phyloP scores from a whole-genome alignment of 2,888 invertebrate species.

The Calephelis perditalis region DNA sequence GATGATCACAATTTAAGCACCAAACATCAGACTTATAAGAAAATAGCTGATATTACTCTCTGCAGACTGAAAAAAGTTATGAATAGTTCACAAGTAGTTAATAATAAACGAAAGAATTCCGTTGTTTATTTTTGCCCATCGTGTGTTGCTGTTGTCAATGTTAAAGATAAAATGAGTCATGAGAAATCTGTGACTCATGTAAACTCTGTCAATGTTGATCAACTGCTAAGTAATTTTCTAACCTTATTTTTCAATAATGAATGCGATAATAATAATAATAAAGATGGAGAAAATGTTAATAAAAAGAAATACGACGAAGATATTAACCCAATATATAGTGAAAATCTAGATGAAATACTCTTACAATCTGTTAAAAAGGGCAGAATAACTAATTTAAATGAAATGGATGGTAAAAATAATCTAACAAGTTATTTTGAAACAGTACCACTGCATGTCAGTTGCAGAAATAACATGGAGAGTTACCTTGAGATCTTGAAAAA shows the following conservation, averaged over 20 bases:
- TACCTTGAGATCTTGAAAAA: background rate
- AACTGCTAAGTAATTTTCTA: constrained; percentile 30
- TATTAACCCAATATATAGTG: background rate
- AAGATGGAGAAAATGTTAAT: background rate
- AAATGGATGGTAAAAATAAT: background rate
- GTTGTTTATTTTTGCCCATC: constrained; percentile 35
- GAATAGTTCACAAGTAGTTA: background rate
- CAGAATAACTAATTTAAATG: background rate
- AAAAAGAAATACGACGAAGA: background rate
- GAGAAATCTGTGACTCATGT: constrained; percentile 30
- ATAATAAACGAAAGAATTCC: background rate
- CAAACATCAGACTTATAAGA: constrained; percentile 33
- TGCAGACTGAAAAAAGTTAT: constrained; percentile 32
- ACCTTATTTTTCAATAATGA: constrained; percentile 20
- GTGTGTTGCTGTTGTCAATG: constrained; percentile 28
- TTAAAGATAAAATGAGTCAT: constrained; percentile 28
- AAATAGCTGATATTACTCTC: constrained; percentile 34
- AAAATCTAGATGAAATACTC: background rate
- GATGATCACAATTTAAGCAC: constrained; percentile 34
- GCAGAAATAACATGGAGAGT: background rate
- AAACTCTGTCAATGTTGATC: constrained; percentile 30
- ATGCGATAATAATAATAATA: no score
- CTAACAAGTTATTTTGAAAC: background rate
- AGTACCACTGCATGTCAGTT: no score
- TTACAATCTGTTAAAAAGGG: background rate